These are phyloP conservation scores for Lepidonotus clava DNA, from an alignment of 2,888 invertebrate genomes.

Conservation along the genomic window DNA sequence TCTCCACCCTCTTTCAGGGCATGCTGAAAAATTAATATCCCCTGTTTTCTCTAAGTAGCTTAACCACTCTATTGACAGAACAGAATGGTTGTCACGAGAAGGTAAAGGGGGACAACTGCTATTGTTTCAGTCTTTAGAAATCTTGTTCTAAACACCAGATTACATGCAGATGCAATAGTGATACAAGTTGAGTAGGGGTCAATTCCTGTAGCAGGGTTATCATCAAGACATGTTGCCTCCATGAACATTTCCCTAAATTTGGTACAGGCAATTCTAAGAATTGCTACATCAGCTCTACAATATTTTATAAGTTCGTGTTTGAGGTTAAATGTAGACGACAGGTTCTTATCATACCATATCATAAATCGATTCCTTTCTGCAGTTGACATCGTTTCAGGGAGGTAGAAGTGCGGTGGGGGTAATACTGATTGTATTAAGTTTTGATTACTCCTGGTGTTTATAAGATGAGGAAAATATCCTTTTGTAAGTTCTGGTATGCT, in stretches of 20 bases:
- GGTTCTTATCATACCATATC: neutral
- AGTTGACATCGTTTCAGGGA: neutral
- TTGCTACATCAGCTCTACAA: neutral
- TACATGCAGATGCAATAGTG: constrained; percentile 41
- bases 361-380: neutral
- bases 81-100: too few relatives aligned
- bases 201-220: neutral
- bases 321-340: neutral
- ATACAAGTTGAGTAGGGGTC: constrained; percentile 17
- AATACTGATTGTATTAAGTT: neutral
- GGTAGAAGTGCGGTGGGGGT: neutral
- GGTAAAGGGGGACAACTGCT: too few relatives aligned
- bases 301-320: neutral
- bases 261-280: neutral
- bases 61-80: too few relatives aligned
- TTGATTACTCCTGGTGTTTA: neutral
- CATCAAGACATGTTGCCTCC: neutral
- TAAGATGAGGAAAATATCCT: neutral
- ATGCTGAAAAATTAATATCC: neutral
- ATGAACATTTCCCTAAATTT: neutral
- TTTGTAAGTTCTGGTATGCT: neutral
- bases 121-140: constrained; percentile 16
- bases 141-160: constrained; percentile 16
- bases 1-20: neutral
- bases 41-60: neutral